phyloP scores from a whole-genome alignment of 1,140 invertebrate species.

The Campoletis sonorensis region DNA sequence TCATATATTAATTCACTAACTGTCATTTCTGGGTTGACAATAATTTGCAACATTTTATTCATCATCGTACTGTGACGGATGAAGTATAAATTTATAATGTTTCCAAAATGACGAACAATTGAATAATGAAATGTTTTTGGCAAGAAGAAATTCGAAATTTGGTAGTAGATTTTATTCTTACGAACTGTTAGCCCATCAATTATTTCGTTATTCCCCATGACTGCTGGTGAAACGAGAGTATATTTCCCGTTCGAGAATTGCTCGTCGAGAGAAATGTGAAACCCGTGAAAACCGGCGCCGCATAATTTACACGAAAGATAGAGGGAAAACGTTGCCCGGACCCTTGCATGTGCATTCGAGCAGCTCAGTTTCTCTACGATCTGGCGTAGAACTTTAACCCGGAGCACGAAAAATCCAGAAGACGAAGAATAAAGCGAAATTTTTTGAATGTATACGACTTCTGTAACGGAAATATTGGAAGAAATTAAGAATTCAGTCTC shows the following conservation, averaged over 20 bases:
- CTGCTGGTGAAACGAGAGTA: slow-evolving; percentile 2
- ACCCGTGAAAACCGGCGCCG: not conserved
- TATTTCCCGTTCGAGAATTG: not conserved
- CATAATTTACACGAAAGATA: not conserved
- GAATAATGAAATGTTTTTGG: not conserved
- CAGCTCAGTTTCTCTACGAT: not conserved
- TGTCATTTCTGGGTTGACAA: no score
- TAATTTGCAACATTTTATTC: no score
- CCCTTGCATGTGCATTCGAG: not conserved
- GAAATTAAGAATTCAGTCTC: no score
- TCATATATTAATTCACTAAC: no score
- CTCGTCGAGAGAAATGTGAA: not conserved
- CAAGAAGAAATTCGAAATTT: not conserved
- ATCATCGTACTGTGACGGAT: no score
- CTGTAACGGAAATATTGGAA: not conserved
- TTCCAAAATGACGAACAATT: not conserved
- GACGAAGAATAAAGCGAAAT: not conserved
- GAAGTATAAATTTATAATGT: no score
- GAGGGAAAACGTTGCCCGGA: not conserved
- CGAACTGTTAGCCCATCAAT: not conserved
- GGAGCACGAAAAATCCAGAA: not conserved
- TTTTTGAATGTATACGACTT: not conserved
- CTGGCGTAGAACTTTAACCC: not conserved
- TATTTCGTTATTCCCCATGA: not conserved
- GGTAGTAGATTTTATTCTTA: not conserved